Percentiles rank a stretch among this genome's conserved stretches.
Conservation (phyloP, 2,797 vertebrate species). For the Ammospiza maritima region DNA sequence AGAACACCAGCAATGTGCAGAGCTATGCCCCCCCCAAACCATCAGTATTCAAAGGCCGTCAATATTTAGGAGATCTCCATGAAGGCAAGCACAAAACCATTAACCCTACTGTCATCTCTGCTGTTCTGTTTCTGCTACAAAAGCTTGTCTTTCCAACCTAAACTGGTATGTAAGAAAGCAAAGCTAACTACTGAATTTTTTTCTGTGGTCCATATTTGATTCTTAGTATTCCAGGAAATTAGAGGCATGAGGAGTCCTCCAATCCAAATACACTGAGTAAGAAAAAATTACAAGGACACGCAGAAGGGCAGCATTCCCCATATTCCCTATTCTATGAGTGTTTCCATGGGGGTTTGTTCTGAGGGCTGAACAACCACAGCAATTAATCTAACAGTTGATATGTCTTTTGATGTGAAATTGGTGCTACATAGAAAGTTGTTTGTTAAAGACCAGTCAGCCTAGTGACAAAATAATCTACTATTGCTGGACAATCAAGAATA, state of each 20-base stretch:
- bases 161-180: background rate
- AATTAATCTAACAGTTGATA: background rate
- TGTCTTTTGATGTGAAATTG: background rate
- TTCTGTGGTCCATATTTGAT: background rate
- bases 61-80: background rate
- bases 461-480: background rate
- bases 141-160: background rate
- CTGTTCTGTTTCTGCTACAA: background rate
- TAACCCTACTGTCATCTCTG: background rate
- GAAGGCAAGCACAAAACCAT: background rate
- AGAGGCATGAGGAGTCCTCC: background rate
- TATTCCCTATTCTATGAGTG: rapidly evolving
- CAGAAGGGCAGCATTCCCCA: background rate
- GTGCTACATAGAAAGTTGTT: background rate
- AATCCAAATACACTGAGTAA: background rate
- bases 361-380: background rate
- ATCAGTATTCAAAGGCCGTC: background rate
- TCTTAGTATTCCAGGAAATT: background rate
- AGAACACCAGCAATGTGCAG: background rate
- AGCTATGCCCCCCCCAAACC: rapidly evolving
- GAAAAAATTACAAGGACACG: background rate
- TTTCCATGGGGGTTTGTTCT: background rate
- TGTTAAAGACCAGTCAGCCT: background rate
- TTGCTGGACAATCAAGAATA: background rate
- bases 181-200: background rate